These are phyloP conservation scores for Scrobipalpa costella DNA, from an alignment of 2,888 invertebrate species.

Conservation along the genomic window DNA sequence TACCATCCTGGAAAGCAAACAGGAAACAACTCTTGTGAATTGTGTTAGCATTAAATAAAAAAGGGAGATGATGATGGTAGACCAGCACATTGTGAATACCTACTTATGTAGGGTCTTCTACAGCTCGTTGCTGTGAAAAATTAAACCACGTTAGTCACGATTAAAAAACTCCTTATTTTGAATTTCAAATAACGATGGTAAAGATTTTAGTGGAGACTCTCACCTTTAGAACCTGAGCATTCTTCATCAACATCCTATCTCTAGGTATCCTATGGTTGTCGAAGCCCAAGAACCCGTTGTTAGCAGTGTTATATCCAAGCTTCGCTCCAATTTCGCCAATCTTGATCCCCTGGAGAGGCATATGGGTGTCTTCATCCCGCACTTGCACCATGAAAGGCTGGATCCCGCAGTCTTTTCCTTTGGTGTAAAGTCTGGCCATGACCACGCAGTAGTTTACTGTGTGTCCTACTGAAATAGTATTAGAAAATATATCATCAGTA, in stretches of 20 bases:
- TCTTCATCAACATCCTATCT: slow-evolving; percentile 95
- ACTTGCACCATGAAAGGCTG: slow-evolving; percentile 96
- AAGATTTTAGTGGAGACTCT: not conserved
- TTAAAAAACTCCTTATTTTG: no score
- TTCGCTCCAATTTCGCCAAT: slow-evolving; percentile 97
- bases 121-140: no score
- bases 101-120: no score
- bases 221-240: slow-evolving; percentile 88
- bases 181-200: no score
- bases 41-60: no score
- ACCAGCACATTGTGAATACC: no score
- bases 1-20: slow-evolving; percentile 85
- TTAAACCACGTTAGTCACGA: no score
- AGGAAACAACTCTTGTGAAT: no score
- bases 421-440: slow-evolving; percentile 93
- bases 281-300: slow-evolving; percentile 96
- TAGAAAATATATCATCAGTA: not conserved
- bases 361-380: slow-evolving; percentile 93
- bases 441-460: slow-evolving; percentile 95
- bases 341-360: slow-evolving; percentile 91
- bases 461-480: slow-evolving; percentile 88
- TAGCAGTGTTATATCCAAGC: slow-evolving; percentile 92
- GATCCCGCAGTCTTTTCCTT: slow-evolving; percentile 90
- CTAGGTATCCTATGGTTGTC: slow-evolving; percentile 93
- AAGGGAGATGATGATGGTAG: no score